Evolutionary conservation across 1,140 invertebrate genomes (phyloP), one percentile per base, ranked within the genome.

Genomic region (Battus philenor): DNA sequence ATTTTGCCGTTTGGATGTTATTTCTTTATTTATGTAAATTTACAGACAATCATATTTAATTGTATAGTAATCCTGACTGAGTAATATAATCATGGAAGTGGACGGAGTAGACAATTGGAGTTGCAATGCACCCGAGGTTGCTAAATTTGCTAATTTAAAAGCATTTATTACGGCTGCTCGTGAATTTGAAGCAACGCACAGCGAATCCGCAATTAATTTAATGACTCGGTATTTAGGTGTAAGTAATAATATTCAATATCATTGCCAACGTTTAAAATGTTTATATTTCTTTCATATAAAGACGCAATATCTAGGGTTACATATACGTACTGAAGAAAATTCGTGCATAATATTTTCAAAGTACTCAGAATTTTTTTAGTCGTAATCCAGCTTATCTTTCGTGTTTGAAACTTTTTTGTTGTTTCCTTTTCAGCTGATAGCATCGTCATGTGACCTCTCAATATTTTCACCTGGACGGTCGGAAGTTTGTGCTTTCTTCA

Each of bases 401-500:
- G n/a, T n/a, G n/a, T n/a, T n/a, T n/a, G n/a, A n/a, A n/a, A n/a
- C n/a, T n/a, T n/a, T n/a, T n/a, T n/a, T n/a, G n/a, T n/a, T n/a
- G n/a, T n/a, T n/a, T n/a, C n/a, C 32, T 32, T 79, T 80, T 5
- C 54, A 87, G 86, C 34, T 76, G 9, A 80, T 87, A 48, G 76
- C 77, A 8, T 79, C 84, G 11, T 74, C 82, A 13, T 83, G 76
- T 59, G 86, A 87, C 32, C 50, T 81, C 4, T 63, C 72, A 10
- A 75, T 80, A 56, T 82, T 87, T 27, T 85, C 80, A 1, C 73
- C 78, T 17, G 80, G 81, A 0, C 55, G 81, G 13, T 68, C 75
- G 4, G 84, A 87, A 55, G 78, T 87, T 4, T 86, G 75, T 51
- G 68, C 81, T 0, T 85, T 86, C 63, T 86, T 86, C 49, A 83